Evolutionary conservation across 2,888 invertebrate genomes (phyloP).

Genomic region (Macrosiphum euphorbiae): DNA sequence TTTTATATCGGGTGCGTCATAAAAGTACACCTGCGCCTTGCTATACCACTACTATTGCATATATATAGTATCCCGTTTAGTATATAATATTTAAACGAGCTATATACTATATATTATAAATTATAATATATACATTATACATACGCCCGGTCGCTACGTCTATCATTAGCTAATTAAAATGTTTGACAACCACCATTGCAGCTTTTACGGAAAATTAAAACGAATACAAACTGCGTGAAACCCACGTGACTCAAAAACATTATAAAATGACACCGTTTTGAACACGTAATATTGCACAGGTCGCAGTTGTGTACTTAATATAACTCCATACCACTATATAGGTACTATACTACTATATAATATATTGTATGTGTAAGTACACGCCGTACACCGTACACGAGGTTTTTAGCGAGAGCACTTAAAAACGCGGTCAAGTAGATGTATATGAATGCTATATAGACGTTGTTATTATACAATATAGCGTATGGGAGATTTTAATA

Average conservation of each 20-base stretch:
- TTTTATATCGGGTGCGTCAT: neutral
- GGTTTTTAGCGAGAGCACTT: conserved; percentile 13
- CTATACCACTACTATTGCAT: neutral
- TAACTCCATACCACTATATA: neutral
- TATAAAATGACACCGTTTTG: neutral
- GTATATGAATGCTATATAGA: neutral
- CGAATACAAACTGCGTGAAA: neutral
- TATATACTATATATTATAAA: neutral
- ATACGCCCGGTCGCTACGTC: neutral
- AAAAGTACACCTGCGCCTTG: neutral
- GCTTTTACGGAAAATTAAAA: neutral
- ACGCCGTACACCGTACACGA: too few species aligned
- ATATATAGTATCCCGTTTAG: neutral
- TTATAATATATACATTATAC: neutral
- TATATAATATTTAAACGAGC: neutral
- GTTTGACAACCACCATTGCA: neutral
- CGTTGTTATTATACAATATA: neutral
- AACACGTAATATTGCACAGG: neutral
- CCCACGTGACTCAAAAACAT: neutral
- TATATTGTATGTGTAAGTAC: neutral
- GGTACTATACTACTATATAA: neutral
- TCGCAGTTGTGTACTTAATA: neutral
- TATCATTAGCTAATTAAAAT: conserved; percentile 12
- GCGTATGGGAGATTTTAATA: conserved; percentile 24
- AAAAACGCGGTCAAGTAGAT: conserved; percentile 34